Percentiles rank a stretch among this genome's conserved stretches.
phyloP scores from a whole-genome alignment of 2,113 vertebrate species.

The Arothron firmamentum region DNA sequence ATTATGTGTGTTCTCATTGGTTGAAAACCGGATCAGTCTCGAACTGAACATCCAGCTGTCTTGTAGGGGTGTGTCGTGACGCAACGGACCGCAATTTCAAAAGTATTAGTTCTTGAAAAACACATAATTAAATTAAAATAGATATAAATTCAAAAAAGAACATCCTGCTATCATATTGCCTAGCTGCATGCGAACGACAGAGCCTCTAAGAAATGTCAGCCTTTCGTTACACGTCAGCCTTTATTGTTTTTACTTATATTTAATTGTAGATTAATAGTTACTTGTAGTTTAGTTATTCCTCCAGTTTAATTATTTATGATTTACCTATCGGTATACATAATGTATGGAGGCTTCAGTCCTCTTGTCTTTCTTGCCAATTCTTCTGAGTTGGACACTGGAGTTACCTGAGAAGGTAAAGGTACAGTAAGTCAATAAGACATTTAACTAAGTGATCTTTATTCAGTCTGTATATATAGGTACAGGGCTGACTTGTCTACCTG shows the following conservation, averaged over 20 bases:
- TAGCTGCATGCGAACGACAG: neutral
- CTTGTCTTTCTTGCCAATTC: constrained; percentile 14
- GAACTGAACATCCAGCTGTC: constrained; percentile 45
- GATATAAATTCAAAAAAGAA: neutral
- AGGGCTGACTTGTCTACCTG: neutral
- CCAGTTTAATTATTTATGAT: constrained; percentile 41
- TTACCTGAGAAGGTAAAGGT: constrained; percentile 41
- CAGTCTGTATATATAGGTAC: neutral
- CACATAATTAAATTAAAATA: neutral
- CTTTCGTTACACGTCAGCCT: no score
- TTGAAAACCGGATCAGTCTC: constrained; percentile 32
- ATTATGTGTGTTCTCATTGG: constrained; percentile 58
- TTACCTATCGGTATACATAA: constrained; percentile 49
- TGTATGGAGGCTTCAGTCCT: constrained; percentile 53
- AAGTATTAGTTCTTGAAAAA: neutral
- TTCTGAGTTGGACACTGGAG: constrained; percentile 31
- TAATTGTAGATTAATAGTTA: no score
- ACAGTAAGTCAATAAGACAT: constrained; percentile 10
- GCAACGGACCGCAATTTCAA: constrained; percentile 46
- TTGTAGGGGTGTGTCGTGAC: constrained; percentile 80
- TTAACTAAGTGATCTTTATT: neutral
- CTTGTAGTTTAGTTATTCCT: no score
- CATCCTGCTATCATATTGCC: neutral
- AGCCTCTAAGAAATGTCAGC: no score
- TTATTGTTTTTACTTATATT: no score